A percentile compares a stretch with the other conserved stretches of the same genome.
These are phyloP conservation scores for Caenorhabditis brenneri DNA, from an alignment of 1,140 invertebrate species.

Conservation along the genomic window DNA sequence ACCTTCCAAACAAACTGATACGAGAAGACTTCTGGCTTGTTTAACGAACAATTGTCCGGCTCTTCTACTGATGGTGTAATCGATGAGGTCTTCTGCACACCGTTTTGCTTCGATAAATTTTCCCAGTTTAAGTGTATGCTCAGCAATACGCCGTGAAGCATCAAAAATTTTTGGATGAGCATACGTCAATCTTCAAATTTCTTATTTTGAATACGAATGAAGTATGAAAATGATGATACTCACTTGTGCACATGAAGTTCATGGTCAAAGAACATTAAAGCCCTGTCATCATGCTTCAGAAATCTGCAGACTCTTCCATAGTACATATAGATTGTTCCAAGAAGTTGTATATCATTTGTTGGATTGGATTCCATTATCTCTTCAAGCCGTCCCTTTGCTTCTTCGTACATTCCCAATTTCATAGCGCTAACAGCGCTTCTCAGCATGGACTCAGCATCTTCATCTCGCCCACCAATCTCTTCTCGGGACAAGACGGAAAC, in stretches of 20 bases:
- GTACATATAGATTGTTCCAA: slow-evolving; percentile 32
- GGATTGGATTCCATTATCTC: not conserved
- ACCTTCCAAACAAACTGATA: not conserved
- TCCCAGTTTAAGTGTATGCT: not conserved
- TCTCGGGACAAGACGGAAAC: not conserved
- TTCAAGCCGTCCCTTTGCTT: not conserved
- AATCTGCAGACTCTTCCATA: not conserved
- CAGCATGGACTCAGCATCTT: not conserved
- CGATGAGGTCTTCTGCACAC: slow-evolving; percentile 16
- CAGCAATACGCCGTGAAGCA: not conserved
- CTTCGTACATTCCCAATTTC: slow-evolving; percentile 1
- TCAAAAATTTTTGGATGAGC: not conserved
- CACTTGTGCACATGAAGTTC: not conserved
- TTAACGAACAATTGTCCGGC: not conserved
- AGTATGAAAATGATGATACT: not conserved
- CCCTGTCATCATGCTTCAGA: not conserved
- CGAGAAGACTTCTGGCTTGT: not conserved
- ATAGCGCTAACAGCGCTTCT: not conserved
- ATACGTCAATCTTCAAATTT: not conserved
- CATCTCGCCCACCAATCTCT: not conserved
- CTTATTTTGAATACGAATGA: not conserved
- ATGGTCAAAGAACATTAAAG: not conserved
- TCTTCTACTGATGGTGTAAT: slow-evolving; percentile 3
- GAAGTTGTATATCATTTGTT: not conserved
- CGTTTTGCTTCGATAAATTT: not conserved